A percentile compares a stretch with the other conserved stretches of the same genome.
Conservation (phyloP, 1,140 invertebrate species). For the fruit fly (Drosophila melanogaster) region Release_6_plus_ISO1_MT NT_033777.3:22447501-22448000, state of each 20-base stretch:
- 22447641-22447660: constrained; percentile 33
- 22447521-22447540: constrained; percentile 35
- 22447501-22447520: constrained; percentile 39
- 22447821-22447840: no score
- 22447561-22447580: constrained; percentile 75
- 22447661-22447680: constrained; percentile 1
- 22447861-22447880: no score
- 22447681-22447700: background rate
- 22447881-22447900: no score
- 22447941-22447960: constrained; percentile 6
- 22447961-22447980: background rate
- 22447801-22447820: no score
- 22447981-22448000: background rate
- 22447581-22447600: constrained; percentile 13
- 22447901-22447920: background rate
- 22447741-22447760: no score
- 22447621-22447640: constrained; percentile 23
- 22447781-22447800: no score
- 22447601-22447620: constrained; percentile 30
- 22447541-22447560: constrained; percentile 46
- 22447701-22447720: background rate
- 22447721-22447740: no score
- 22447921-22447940: background rate
- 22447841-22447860: no score
- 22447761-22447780: no score